Evolutionary conservation across 1,140 invertebrate species (phyloP).

Genomic region (Popillia japonica): DNA sequence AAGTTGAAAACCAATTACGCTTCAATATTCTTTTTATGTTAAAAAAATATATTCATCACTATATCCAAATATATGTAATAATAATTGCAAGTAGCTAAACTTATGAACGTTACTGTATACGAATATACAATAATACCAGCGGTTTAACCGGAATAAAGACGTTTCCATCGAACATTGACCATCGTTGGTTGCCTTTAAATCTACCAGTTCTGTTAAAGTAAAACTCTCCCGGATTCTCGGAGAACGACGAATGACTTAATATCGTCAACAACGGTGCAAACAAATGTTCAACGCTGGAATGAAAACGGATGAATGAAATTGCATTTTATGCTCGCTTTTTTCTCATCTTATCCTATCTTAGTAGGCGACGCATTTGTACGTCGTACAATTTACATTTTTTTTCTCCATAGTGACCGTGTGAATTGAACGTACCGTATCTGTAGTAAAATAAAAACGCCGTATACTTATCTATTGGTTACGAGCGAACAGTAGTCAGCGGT

Average conservation of each 20-base stretch:
- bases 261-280: not conserved
- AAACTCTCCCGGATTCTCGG: conserved; percentile 44
- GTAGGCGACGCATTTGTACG: not conserved
- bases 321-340: not conserved
- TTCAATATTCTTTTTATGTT: too few species aligned
- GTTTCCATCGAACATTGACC: conserved; percentile 49
- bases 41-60: too few species aligned
- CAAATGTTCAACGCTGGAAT: not conserved
- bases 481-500: not conserved
- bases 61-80: too few species aligned
- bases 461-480: not conserved
- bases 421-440: conserved; percentile 21
- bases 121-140: too few species aligned
- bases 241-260: conserved; percentile 40
- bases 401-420: conserved; percentile 19
- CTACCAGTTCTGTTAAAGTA: conserved; percentile 48
- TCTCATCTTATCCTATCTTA: not conserved
- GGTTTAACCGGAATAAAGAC: conserved; percentile 53
- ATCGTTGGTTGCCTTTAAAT: conserved; percentile 51
- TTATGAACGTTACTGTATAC: not conserved
- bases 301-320: conserved; percentile 31
- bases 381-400: not conserved
- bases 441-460: conserved; percentile 22
- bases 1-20: too few species aligned
- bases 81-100: too few species aligned